A percentile compares a stretch with the other conserved stretches of the same genome.
Evolutionary conservation across 2,888 invertebrate species (phyloP).

Genomic region (Euproctis similis): DNA sequence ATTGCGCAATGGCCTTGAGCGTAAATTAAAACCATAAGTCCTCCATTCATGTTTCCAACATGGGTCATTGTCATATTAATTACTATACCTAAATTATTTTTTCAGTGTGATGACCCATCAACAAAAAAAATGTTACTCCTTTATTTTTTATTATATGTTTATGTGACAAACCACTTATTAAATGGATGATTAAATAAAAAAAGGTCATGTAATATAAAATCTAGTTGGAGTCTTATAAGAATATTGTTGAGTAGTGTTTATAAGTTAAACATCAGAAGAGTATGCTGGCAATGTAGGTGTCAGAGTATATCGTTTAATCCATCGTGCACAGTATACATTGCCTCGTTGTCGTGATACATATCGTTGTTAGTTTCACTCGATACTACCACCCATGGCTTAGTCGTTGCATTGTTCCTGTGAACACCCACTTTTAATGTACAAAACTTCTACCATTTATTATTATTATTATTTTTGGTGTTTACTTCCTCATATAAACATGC

Average conservation of each 20-base stretch:
- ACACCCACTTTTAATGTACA: conserved; percentile 45
- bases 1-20: too few species aligned
- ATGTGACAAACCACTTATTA: background rate
- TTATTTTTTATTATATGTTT: background rate
- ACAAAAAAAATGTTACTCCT: conserved; percentile 1
- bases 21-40: too few species aligned
- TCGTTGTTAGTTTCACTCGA: conserved; percentile 57
- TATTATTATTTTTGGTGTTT: conserved; percentile 30
- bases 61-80: conserved; percentile 13
- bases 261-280: conserved; percentile 27
- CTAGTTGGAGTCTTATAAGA: conserved; percentile 2
- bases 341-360: conserved; percentile 62
- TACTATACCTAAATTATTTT: conserved; percentile 2
- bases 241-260: background rate
- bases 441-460: conserved; percentile 28
- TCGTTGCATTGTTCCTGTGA: conserved; percentile 65
- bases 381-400: conserved; percentile 68
- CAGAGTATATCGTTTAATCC: conserved; percentile 36
- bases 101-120: conserved; percentile 4
- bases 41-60: too few species aligned
- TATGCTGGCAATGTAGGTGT: conserved; percentile 45
- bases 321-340: conserved; percentile 50
- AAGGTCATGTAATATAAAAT: background rate
- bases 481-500: conserved; percentile 23
- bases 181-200: too few species aligned